Percentiles rank a stretch among this genome's conserved stretches.
Conservation (phyloP, 2,888 invertebrate species). For the Philereme vetulata region DNA sequence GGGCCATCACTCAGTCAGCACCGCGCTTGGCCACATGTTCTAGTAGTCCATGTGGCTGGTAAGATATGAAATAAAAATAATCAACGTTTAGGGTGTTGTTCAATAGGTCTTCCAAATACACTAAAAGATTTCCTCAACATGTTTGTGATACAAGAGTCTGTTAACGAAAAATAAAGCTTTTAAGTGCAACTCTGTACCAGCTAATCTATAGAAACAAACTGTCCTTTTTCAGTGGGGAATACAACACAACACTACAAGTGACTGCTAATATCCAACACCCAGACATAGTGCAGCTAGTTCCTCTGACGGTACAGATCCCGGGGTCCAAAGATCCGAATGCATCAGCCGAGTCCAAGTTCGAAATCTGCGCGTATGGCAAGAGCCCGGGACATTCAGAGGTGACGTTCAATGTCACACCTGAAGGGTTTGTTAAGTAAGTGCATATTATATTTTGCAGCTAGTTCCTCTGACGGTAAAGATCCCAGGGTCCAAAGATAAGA, state of each 20-base stretch:
- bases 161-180: no score
- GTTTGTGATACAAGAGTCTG: no score
- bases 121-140: no score
- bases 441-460: background rate
- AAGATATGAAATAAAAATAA: no score
- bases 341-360: conserved; percentile 65
- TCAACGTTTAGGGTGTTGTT: no score
- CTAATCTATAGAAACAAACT: no score
- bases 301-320: conserved; percentile 71
- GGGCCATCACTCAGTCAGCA: no score
- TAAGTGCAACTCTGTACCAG: no score
- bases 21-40: no score
- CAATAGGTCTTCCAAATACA: no score
- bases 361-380: conserved; percentile 83
- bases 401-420: conserved; percentile 83
- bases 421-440: conserved; percentile 75
- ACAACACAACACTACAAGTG: conserved; percentile 72
- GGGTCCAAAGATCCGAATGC: conserved; percentile 58
- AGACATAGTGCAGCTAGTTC: conserved; percentile 84
- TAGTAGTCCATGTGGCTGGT: no score
- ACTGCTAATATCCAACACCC: conserved; percentile 85
- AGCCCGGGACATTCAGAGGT: conserved; percentile 88
- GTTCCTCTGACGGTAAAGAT: background rate
- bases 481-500: conserved; percentile 50
- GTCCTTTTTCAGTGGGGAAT: conserved; percentile 68